These are phyloP conservation scores for Ctenomys sociabilis DNA, from an alignment of 2,113 vertebrate genomes.

Conservation along the genomic window DNA sequence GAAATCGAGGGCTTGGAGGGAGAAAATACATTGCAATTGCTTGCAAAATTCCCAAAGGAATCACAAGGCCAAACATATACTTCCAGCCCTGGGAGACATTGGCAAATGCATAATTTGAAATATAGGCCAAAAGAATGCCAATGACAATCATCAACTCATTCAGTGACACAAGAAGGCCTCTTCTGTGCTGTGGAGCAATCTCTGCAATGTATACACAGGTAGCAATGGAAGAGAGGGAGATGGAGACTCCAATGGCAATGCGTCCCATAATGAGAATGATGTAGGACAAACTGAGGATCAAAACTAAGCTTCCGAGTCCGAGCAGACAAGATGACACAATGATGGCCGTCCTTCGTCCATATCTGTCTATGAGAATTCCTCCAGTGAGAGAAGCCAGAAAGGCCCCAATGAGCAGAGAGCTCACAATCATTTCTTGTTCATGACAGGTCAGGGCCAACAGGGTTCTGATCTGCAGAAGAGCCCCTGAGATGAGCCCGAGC, in stretches of 20 bases:
- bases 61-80: slow-evolving; percentile 93
- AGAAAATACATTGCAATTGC: slow-evolving; percentile 91
- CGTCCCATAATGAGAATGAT: slow-evolving; percentile 89
- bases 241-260: slow-evolving; percentile 92
- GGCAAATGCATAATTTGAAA: slow-evolving; percentile 93
- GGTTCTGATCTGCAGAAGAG: slow-evolving; percentile 93
- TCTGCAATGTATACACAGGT: slow-evolving; percentile 96
- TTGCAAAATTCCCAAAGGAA: slow-evolving; percentile 92
- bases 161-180: slow-evolving; percentile 94
- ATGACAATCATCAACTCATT: slow-evolving; percentile 96
- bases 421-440: slow-evolving; percentile 94
- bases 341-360: slow-evolving; percentile 92
- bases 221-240: slow-evolving; percentile 92
- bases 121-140: slow-evolving; percentile 94
- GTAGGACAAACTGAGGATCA: slow-evolving; percentile 88
- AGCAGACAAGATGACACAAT: slow-evolving; percentile 91
- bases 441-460: slow-evolving; percentile 91
- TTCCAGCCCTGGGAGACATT: slow-evolving; percentile 90
- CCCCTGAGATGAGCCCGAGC: slow-evolving; percentile 95
- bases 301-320: slow-evolving; percentile 88
- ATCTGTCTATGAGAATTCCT: slow-evolving; percentile 93
- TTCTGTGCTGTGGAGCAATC: slow-evolving; percentile 92
- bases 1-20: slow-evolving; percentile 95
- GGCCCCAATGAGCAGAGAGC: slow-evolving; percentile 93
- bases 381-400: slow-evolving; percentile 92